A percentile compares a stretch with the other conserved stretches of the same genome.
These are phyloP conservation scores for Nomada hirtipes DNA, from an alignment of 2,888 invertebrate genomes.

Conservation along the genomic window DNA sequence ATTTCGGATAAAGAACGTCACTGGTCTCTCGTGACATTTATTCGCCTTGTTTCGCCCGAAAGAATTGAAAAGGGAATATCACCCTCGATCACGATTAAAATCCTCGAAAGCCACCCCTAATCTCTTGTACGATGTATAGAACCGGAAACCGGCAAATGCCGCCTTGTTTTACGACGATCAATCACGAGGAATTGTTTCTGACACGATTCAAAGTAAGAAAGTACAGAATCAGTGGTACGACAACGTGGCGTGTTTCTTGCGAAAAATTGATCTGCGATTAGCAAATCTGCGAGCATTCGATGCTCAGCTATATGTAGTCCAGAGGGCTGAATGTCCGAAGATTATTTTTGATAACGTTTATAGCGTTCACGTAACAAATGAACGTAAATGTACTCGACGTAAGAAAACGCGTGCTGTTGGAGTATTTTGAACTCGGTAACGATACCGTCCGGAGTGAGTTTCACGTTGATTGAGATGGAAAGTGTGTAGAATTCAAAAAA, in stretches of 20 bases:
- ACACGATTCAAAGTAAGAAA: neutral
- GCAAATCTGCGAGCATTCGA: too few species aligned
- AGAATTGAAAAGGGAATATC: conserved; percentile 3
- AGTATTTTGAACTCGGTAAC: too few species aligned
- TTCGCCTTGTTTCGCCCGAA: neutral
- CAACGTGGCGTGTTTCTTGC: too few species aligned
- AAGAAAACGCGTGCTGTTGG: too few species aligned
- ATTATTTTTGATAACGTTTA: too few species aligned
- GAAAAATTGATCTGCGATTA: too few species aligned
- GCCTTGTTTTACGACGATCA: neutral
- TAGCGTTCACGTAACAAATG: too few species aligned
- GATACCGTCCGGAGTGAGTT: too few species aligned
- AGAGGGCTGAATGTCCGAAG: too few species aligned
- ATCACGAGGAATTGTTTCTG: neutral
- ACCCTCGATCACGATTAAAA: conserved; percentile 15
- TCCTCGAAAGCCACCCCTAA: neutral
- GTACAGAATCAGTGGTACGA: neutral
- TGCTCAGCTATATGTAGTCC: too few species aligned
- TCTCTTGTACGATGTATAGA: neutral
- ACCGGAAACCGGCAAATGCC: neutral
- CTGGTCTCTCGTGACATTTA: conserved; percentile 34
- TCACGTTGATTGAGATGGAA: too few species aligned
- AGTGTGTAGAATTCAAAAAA: conserved; percentile 60
- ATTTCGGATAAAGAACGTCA: conserved; percentile 28
- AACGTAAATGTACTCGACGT: too few species aligned